Base-by-base conservation (phyloP, 2,888 invertebrate genomes). In the Thecophora atra region DNA sequence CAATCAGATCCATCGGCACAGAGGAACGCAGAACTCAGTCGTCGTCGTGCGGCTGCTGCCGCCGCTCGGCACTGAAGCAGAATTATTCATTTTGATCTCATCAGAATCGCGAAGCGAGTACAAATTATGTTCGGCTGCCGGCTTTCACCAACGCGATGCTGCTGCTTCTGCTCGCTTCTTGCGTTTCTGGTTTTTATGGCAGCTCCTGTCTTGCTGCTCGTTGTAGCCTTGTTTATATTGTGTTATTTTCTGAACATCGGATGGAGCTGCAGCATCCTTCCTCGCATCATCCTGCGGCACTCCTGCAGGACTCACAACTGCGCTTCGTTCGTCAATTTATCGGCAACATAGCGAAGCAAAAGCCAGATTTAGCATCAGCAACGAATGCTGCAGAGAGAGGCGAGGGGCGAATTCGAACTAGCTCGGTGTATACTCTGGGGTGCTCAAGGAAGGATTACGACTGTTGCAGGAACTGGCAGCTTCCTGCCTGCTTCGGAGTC, bases 51-150 rank as follows among this genome's bases (percentile, higher is more conserved):
- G 37, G 52, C 44, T 52, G 19, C 58, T 51, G 37, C 51, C 26
- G 51, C 71, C 37, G 51, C 19, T 30, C 70, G 42, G 51, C 21
- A 19, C n/a, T 51, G 65, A n/a, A 26, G 67, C 56, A 56, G 67
- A 54, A 68, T 68, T 68, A 68, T 68, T 68, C 67, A 68, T 56
- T 56, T 37, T 51, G 67, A 30, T 68, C 30, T 58, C 56, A 68
- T 68, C 58, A 68, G 56, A 68, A 56, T 68, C 56, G 24, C 56
- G 66, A n/a, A 37, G 52, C 28, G 54, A 54, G 28, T 64, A 47
- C 64, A 64, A 64, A 64, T 64, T 64, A 47, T 64, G 44, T 64
- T 47, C 47, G n/a, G 64, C 19, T 19, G 13, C 24, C 19, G 54
- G 2, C 13, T 21, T 21, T 56, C 19, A 21, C 2, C 54, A 21